Evolutionary conservation across 2,797 vertebrate species (phyloP), one percentile per base, ranked within the genome.

Genomic region (Mormyrus proboscirostris): DNA sequence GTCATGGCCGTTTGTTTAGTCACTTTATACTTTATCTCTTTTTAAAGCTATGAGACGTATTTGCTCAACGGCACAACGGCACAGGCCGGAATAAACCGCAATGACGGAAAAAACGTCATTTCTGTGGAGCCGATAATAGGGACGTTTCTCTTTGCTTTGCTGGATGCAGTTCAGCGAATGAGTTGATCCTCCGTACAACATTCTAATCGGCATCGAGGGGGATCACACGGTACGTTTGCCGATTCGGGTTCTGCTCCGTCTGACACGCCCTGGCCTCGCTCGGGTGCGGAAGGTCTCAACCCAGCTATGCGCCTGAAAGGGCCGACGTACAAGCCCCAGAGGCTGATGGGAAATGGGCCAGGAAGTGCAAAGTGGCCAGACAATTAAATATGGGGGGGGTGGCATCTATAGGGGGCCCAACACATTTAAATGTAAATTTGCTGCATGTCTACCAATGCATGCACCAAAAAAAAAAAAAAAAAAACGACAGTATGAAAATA

Each of bases 381-480:
- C 47, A 84, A 84, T 84, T 38, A 79, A 41, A 79, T 44, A 19
- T 7, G 33, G 73, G 73, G 73, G 8, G 65, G 65, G 69, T 33
- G 73, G 73, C 1, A 14, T 25, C 22, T n/a, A 84, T 50, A 82
- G 73, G 88, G 9, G 50, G 73, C 33, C 49, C 50, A 10, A 8
- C n/a, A 25, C 53, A 79, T 82, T 88, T 82, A 88, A 76, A 88
- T 82, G 73, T 79, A 88, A 55, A 79, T 88, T 76, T 53, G 14
- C 49, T 82, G 69, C 88, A 22, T 57, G 88, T 44, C 62, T 84
- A 57, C 50, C 6, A 84, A 59, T 1, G 25, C 55, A 50, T 85
- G 55, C 88, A 85, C 55, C 53, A 85, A 55, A 38, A 87, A 86
- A 86, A 44, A 51, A 12, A 86, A 41, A 86, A 5, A n/a, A n/a